Base-by-base conservation (phyloP, 2,113 vertebrate genomes). In the Callionymus lyra region DNA sequence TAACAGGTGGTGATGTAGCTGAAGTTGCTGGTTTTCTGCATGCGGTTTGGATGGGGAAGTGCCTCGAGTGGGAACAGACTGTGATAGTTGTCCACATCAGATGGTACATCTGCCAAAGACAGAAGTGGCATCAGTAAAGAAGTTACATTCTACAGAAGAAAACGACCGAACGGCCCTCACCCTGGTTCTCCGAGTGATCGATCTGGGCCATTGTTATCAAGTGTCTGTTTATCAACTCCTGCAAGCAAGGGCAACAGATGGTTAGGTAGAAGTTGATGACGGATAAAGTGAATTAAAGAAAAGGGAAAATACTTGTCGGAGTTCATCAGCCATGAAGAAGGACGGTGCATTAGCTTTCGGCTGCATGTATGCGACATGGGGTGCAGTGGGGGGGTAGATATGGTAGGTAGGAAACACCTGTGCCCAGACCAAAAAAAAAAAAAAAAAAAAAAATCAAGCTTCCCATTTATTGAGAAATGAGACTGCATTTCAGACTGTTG, bases 371-470 rank as follows among this genome's bases (percentile, higher is more conserved):
- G 93, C 92, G 85, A 99, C 93, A 37, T 99, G 91, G 65, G 95
- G 94, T 39, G 93, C 91, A 17, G 92, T 91, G 65, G 93, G 91
- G 76, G 95, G 95, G 53, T 98, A 99, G 80, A 99, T 89, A 67
- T 98, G 95, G 74, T 96, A 99, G 49, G 91, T 96, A 70, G 95
- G 95, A 86, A 98, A 98, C 76, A 99, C 94, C 95, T 99, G 79
- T 39, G 62, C 77, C 35, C 9, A 68, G 66, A 70, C 47, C 44
- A 72, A 21, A 66, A 63, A 27, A 27, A 27, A 27, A 27, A 27
- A 27, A 27, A 27, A 27, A 27, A 27, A 27, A 27, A 27, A 27
- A 61, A 21, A 47, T 6, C 43, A 16, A 36, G 39, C 47, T 81
- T 83, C 60, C 68, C 41, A 60, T 66, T 76, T 69, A 65, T 42